Evolutionary conservation across 2,888 invertebrate genomes (phyloP), one percentile per base, ranked within the genome.

Genomic region (Panzeria rudis): DNA sequence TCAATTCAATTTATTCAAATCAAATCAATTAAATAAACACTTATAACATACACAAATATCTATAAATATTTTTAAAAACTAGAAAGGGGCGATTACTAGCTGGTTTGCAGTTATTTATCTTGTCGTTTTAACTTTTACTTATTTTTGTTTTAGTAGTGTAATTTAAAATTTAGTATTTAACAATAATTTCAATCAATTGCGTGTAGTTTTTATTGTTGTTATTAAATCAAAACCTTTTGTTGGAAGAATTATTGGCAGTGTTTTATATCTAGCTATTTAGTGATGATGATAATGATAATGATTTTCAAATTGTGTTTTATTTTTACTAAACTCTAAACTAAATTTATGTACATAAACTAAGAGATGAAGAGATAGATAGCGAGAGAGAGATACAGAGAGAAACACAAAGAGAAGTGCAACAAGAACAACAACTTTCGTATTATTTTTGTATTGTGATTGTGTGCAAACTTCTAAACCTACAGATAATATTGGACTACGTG

Each of bases 11-110:
- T 29, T 20, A 61, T 64, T 35, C 62, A 64, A 47, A 56, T 47
- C 44, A 71, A 44, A 54, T 73, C 50, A 25, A 50, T 72, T 59
- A 56, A n/a, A n/a, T n/a, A n/a, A 17, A 79, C 54, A 72, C 52
- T 52, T 35, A 72, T n/a, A n/a, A 66, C 80, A 80, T 66, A 80
- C 64, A 73, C 59, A 80, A 83, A 75, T 77, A 83, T 80, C 76
- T 72, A 69, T 68, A 61, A 64, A 61, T 54, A 68, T 41, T 61
- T 78, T 83, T 73, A 69, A 71, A 83, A 72, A 83, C 76, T 83
- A 83, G 61, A 73, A 44, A 73, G 73, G 88, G 87, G 88, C 88
- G 87, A 87, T 89, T 88, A 87, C 87, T 88, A 86, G 85, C 86
- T 88, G 86, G 85, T 87, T 86, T 86, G 86, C 75, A 80, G 69